phyloP scores from a whole-genome alignment of 30 jellyfish, hydroid and myxozoan species.

The Turritopsis rubra region DNA sequence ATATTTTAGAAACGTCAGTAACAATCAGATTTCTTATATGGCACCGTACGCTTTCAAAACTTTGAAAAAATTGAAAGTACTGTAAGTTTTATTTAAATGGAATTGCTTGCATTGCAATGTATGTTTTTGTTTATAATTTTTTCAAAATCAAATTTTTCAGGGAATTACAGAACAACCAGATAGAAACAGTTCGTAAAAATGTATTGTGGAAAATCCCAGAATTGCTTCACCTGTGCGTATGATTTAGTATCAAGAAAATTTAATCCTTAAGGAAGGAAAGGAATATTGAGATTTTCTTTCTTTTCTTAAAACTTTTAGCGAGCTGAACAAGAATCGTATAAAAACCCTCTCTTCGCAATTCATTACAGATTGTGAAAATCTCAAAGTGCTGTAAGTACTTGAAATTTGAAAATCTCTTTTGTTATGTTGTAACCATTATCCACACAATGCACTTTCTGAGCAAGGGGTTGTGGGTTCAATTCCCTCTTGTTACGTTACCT shows the following conservation, averaged over 20 bases:
- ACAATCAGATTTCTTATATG: constrained; percentile 61
- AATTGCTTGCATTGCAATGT: too few relatives aligned
- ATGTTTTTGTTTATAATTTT: background rate
- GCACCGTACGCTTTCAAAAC: constrained; percentile 63
- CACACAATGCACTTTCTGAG: background rate
- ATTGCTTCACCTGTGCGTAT: constrained; percentile 67
- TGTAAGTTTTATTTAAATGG: too few relatives aligned
- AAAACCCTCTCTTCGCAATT: constrained; percentile 47
- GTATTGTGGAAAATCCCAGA: constrained; percentile 56
- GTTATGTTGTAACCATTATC: background rate
- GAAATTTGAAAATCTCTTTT: background rate
- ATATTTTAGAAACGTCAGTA: constrained; percentile 65
- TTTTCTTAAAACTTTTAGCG: constrained; percentile 45
- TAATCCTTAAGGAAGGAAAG: too few relatives aligned
- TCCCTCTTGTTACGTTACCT: too few relatives aligned
- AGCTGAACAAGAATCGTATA: constrained; percentile 46
- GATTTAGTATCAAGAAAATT: too few relatives aligned
- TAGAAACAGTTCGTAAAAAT: constrained; percentile 30
- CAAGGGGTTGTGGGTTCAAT: too few relatives aligned
- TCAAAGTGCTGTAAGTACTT: constrained; percentile 56
- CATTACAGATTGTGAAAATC: constrained; percentile 42
- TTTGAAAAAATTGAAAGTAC: constrained; percentile 45
- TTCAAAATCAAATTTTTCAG: constrained; percentile 21
- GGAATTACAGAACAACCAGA: constrained; percentile 68
- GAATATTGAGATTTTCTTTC: background rate